Evolutionary conservation across 2,888 invertebrate species (phyloP).

Genomic region (Callosobruchus maculatus): DNA sequence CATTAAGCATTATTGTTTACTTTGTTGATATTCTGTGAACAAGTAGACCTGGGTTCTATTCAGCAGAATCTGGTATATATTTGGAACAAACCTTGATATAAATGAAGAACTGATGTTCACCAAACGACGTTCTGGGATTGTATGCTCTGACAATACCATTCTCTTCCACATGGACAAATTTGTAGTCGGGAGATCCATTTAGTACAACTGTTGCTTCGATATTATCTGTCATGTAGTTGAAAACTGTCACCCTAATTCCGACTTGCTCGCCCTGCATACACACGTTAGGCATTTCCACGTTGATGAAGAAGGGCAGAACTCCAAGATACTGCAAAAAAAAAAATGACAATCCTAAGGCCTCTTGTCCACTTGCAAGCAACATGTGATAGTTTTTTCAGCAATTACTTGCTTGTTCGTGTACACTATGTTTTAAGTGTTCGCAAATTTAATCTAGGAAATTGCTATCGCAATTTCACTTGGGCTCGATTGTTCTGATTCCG

Average conservation of each 20-base stretch:
- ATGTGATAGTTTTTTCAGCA: no score
- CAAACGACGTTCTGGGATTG: conserved; percentile 84
- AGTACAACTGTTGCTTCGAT: conserved; percentile 87
- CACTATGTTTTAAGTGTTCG: no score
- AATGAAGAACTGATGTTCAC: conserved; percentile 93
- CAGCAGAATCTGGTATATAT: not conserved
- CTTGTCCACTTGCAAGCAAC: no score
- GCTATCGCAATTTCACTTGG: no score
- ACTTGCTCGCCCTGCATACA: conserved; percentile 85
- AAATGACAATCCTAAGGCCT: no score
- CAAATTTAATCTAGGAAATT: no score
- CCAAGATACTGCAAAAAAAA: conserved; percentile 68
- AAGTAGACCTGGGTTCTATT: no score
- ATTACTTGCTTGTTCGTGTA: no score
- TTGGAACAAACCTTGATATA: conserved; percentile 57
- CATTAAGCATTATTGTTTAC: no score
- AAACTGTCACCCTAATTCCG: conserved; percentile 86
- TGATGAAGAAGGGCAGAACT: conserved; percentile 90
- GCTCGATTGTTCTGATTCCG: no score
- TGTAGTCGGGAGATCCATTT: conserved; percentile 78
- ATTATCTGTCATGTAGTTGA: conserved; percentile 85
- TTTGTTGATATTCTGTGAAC: no score
- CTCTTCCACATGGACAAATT: conserved; percentile 88
- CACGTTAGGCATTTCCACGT: conserved; percentile 83
- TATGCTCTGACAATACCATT: conserved; percentile 84